These are phyloP conservation scores for Pangasius djambal DNA, from an alignment of 2,797 vertebrate genomes.

Conservation along the genomic window DNA sequence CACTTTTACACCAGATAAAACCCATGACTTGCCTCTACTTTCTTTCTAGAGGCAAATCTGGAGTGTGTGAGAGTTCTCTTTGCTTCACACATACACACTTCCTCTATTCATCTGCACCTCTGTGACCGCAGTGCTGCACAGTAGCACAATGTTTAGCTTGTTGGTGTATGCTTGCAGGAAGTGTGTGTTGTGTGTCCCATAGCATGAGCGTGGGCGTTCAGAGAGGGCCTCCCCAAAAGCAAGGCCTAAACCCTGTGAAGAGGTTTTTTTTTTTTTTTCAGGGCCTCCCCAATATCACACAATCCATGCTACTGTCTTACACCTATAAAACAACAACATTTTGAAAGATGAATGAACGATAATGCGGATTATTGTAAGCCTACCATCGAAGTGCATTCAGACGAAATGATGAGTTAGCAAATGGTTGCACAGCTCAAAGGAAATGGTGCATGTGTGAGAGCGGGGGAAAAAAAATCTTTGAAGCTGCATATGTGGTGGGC, in stretches of 20 bases:
- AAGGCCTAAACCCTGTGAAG: no score
- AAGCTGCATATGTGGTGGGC: conserved; percentile 53
- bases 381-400: conserved; percentile 5
- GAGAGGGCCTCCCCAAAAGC: conserved; percentile 54
- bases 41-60: conserved; percentile 28
- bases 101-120: conserved; percentile 44
- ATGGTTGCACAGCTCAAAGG: conserved; percentile 50
- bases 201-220: conserved; percentile 54
- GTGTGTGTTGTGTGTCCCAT: conserved; percentile 37
- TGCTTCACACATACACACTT: conserved; percentile 45
- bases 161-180: conserved; percentile 47
- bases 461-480: conserved; percentile 48
- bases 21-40: background rate
- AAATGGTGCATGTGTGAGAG: conserved; percentile 46
- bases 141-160: conserved; percentile 41
- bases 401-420: conserved; percentile 51
- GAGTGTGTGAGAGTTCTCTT: conserved; percentile 5
- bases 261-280: background rate
- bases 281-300: conserved; percentile 2
- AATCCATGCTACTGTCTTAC: background rate
- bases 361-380: background rate
- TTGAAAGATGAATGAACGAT: background rate
- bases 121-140: conserved; percentile 50
- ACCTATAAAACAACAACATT: background rate
- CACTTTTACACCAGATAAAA: background rate